Conservation (phyloP, 2,888 invertebrate genomes). For the Eilema griseolum region DNA sequence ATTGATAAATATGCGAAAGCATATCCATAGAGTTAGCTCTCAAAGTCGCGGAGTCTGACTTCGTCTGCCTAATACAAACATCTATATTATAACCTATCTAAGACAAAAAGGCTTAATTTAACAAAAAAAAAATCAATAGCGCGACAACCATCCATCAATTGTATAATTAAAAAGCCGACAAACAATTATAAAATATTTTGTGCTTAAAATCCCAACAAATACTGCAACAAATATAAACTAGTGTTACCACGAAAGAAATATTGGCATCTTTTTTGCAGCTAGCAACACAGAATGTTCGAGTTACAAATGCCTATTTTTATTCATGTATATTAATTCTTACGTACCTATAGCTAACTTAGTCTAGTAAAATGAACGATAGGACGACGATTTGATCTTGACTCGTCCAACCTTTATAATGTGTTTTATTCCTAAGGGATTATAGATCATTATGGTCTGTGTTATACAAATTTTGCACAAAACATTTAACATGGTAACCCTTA, state of each 20-base stretch:
- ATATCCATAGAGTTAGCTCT: constrained; percentile 53
- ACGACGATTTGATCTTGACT: constrained; percentile 45
- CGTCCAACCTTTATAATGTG: constrained; percentile 49
- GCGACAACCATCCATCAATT: constrained; percentile 73
- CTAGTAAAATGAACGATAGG: constrained; percentile 73
- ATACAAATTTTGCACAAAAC: constrained; percentile 50
- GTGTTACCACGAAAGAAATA: constrained; percentile 64
- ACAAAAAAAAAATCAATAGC: constrained; percentile 59
- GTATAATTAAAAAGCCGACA: constrained; percentile 68
- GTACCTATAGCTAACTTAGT: constrained; percentile 77
- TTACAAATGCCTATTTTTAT: constrained; percentile 78
- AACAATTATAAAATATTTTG: constrained; percentile 61
- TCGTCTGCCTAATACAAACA: constrained; percentile 76
- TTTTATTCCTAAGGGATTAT: constrained; percentile 48
- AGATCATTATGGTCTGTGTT: constrained; percentile 31
- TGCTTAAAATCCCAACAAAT: constrained; percentile 73
- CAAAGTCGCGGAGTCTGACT: constrained; percentile 56
- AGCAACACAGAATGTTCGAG: constrained; percentile 74
- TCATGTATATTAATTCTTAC: constrained; percentile 69
- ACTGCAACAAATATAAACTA: constrained; percentile 73
- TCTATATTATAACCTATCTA: constrained; percentile 83
- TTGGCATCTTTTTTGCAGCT: constrained; percentile 63
- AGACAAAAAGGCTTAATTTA: constrained; percentile 74
- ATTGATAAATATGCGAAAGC: constrained; percentile 42
- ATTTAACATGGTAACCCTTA: constrained; percentile 49